Conservation (phyloP, 1,140 invertebrate species). For the Teleopsis dalmanni region DNA sequence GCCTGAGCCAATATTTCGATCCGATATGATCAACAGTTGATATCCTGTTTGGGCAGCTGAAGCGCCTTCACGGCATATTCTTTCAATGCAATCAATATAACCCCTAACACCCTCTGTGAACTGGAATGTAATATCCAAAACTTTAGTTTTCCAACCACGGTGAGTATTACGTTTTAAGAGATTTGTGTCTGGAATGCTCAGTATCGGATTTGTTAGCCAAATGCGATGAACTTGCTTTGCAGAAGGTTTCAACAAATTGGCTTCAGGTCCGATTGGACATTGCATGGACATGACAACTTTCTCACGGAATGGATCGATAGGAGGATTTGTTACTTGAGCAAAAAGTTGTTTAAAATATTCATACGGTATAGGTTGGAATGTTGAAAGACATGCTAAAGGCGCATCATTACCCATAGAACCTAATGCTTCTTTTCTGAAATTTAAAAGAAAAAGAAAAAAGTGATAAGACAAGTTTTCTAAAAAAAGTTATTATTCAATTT, state of each 20-base stretch:
- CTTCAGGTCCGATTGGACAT: slow-evolving; percentile 84
- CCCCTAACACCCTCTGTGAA: slow-evolving; percentile 63
- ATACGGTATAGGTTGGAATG: slow-evolving; percentile 89
- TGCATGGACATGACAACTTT: slow-evolving; percentile 97
- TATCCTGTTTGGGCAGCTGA: slow-evolving; percentile 70
- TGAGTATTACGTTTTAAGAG: slow-evolving; percentile 78
- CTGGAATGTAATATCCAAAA: slow-evolving; percentile 86
- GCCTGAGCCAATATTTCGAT: slow-evolving; percentile 65
- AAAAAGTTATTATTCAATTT: background rate
- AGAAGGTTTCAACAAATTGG: slow-evolving; percentile 87
- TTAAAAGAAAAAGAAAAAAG: background rate
- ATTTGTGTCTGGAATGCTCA: slow-evolving; percentile 85
- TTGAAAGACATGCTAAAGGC: slow-evolving; percentile 90
- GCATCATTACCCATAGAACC: slow-evolving; percentile 99
- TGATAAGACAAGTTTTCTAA: background rate
- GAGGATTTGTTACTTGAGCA: slow-evolving; percentile 99
- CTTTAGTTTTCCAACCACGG: slow-evolving; percentile 83
- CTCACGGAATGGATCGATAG: slow-evolving; percentile 98
- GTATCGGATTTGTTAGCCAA: slow-evolving; percentile 89
- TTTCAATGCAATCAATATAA: slow-evolving; percentile 67
- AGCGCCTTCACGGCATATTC: slow-evolving; percentile 75
- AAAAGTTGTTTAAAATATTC: slow-evolving; percentile 99
- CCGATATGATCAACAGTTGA: slow-evolving; percentile 84
- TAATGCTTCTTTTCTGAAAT: slow-evolving; percentile 88
- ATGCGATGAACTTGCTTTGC: slow-evolving; percentile 85